phyloP scores from a whole-genome alignment of 2,888 invertebrate genomes.

The Pasiphila rectangulata region DNA sequence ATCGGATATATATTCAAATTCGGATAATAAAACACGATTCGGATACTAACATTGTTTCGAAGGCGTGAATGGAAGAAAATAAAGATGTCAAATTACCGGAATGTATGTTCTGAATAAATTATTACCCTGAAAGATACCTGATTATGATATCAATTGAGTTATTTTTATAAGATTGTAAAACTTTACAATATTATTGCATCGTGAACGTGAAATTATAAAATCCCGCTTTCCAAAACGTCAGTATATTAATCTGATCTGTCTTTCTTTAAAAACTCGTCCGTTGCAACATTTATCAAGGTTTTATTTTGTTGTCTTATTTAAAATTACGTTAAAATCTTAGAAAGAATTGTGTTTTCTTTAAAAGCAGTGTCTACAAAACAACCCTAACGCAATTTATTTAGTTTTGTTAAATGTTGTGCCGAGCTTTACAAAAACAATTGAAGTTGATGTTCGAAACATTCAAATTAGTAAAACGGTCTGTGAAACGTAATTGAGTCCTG shows the following conservation, averaged over 20 bases:
- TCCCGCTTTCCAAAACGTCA: too few species aligned
- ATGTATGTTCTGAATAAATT: conserved; percentile 29
- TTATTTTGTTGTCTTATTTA: too few species aligned
- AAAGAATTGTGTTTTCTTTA: too few species aligned
- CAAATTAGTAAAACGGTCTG: conserved; percentile 14
- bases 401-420: not conserved
- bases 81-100: conserved; percentile 31
- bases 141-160: not conserved
- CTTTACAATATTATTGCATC: too few species aligned
- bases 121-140: conserved; percentile 8
- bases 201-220: too few species aligned
- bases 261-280: too few species aligned
- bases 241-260: too few species aligned
- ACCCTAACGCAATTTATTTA: too few species aligned
- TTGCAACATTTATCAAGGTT: too few species aligned
- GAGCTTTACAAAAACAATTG: not conserved
- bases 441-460: conserved; percentile 12
- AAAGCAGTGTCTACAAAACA: too few species aligned
- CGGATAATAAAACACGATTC: conserved; percentile 47
- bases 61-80: conserved; percentile 30
- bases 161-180: too few species aligned
- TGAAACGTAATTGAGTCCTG: conserved; percentile 26
- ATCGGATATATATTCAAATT: conserved; percentile 55
- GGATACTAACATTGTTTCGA: conserved; percentile 41
- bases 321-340: too few species aligned